These are phyloP conservation scores for Pantherophis guttatus DNA, from an alignment of 2,113 vertebrate genomes.

Conservation along the genomic window DNA sequence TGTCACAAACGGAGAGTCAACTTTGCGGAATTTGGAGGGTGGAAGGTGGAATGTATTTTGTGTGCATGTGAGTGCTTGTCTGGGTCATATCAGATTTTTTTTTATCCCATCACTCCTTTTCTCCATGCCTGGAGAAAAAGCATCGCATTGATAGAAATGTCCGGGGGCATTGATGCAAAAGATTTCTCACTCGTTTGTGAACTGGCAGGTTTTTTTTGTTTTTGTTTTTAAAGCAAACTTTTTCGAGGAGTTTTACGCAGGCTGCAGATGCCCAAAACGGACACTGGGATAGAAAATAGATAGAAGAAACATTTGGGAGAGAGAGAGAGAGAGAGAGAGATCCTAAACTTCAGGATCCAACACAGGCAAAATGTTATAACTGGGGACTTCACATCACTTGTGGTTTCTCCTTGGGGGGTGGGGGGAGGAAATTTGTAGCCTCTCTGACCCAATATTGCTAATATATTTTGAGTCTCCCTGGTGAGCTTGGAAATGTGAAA, in stretches of 20 bases:
- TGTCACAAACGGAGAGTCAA: background rate
- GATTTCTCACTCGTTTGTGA: background rate
- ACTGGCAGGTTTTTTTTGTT: no score
- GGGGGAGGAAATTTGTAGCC: no score
- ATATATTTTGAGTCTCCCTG: no score
- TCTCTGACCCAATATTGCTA: no score
- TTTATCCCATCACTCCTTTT: background rate
- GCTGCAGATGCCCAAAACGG: background rate
- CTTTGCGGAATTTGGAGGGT: background rate
- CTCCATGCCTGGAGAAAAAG: background rate
- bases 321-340: background rate
- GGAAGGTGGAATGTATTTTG: no score
- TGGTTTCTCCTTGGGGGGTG: no score
- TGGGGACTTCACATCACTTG: no score
- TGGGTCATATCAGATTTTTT: background rate
- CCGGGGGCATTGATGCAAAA: background rate
- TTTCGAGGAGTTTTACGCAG: background rate
- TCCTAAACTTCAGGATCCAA: background rate
- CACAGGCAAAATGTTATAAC: background rate
- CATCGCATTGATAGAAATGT: background rate
- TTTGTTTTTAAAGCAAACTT: background rate
- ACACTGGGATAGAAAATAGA: background rate
- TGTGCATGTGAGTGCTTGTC: no score
- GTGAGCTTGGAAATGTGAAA: no score
- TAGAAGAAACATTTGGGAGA: background rate